Evolutionary conservation across 2,888 invertebrate species (phyloP).

Genomic region (Liodrosophila aerea): DNA sequence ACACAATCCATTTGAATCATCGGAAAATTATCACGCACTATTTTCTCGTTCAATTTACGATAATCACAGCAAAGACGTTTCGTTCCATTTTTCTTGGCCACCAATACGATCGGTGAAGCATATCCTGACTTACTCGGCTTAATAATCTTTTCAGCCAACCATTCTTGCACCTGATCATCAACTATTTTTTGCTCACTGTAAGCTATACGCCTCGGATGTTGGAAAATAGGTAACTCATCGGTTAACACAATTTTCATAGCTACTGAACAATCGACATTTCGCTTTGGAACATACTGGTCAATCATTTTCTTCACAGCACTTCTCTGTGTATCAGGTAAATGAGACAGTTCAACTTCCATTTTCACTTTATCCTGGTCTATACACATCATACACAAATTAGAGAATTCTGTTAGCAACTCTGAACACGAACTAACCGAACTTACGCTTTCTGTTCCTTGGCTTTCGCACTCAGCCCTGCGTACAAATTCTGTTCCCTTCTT

Average conservation of each 20-base stretch:
- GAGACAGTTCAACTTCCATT: not conserved
- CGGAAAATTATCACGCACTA: constrained; percentile 3
- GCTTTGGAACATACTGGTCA: not conserved
- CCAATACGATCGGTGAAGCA: not conserved
- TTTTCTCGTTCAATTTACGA: not conserved
- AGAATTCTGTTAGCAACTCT: not conserved
- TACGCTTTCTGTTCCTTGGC: not conserved
- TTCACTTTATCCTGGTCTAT: not conserved
- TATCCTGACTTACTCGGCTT: not conserved
- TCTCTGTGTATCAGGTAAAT: not conserved
- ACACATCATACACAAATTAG: not conserved
- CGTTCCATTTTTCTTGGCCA: not conserved
- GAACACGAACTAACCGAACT: not conserved
- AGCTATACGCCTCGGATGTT: not conserved
- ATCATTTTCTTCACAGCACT: not conserved
- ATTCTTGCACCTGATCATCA: not conserved
- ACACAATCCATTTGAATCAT: constrained; percentile 6
- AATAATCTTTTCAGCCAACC: not conserved
- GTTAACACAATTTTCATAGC: constrained; percentile 2
- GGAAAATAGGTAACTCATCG: constrained; percentile 4
- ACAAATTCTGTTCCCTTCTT: not conserved
- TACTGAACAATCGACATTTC: not conserved
- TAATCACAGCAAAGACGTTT: not conserved
- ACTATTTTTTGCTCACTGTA: not conserved
- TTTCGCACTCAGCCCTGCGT: not conserved